These are phyloP conservation scores for Thera obeliscata DNA, from an alignment of 2,888 invertebrate genomes.

Conservation along the genomic window DNA sequence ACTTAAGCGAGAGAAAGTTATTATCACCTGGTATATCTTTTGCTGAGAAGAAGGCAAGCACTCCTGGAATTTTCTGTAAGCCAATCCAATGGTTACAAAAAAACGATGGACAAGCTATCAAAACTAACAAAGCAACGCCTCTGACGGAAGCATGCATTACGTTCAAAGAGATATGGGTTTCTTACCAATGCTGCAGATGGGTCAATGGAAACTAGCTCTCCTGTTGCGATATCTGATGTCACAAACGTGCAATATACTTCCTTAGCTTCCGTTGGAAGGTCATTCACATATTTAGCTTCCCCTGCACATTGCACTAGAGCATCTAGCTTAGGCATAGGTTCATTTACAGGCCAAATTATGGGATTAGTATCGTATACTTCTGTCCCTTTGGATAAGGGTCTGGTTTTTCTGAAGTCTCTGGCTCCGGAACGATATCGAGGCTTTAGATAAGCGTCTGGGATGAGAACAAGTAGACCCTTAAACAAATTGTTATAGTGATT, in stretches of 20 bases:
- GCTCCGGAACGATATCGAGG: constrained; percentile 80
- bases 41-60: constrained; percentile 86
- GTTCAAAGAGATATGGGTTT: not conserved
- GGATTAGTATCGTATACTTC: constrained; percentile 87
- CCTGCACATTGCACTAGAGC: constrained; percentile 86
- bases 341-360: constrained; percentile 86
- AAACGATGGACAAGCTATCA: no score
- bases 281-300: constrained; percentile 84
- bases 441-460: constrained; percentile 72
- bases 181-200: constrained; percentile 86
- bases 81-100: not conserved
- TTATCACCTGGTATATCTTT: constrained; percentile 89
- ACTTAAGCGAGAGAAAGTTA: constrained; percentile 58
- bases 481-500: constrained; percentile 3
- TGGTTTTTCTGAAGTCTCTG: constrained; percentile 69
- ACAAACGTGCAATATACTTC: constrained; percentile 89
- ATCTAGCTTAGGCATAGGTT: constrained; percentile 87
- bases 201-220: constrained; percentile 85
- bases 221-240: constrained; percentile 77
- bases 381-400: constrained; percentile 85
- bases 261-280: constrained; percentile 70
- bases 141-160: not conserved
- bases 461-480: constrained; percentile 81
- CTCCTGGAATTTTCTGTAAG: constrained; percentile 86
- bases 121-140: no score